These are phyloP conservation scores for Lepisosteus osseus DNA, from an alignment of 2,113 vertebrate species.

Conservation along the genomic window DNA sequence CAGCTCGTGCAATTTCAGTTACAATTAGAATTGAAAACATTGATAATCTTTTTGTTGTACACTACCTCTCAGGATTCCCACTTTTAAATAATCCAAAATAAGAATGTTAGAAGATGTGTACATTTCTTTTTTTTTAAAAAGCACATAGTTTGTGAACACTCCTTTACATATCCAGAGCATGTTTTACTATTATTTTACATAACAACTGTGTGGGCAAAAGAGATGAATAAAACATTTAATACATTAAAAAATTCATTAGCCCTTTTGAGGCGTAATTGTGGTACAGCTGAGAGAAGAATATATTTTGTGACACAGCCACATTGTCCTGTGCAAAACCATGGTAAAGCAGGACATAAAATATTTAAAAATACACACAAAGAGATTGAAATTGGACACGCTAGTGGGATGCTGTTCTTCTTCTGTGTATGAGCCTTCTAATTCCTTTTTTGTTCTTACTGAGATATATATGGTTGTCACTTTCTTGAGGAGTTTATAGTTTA, in stretches of 20 bases:
- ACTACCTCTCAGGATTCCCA: no score
- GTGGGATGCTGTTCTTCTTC: constrained; percentile 19
- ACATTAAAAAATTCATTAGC: constrained; percentile 67
- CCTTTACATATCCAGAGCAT: constrained; percentile 22
- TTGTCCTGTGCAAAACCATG: constrained; percentile 28
- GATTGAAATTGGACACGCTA: constrained; percentile 9
- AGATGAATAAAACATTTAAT: constrained; percentile 71
- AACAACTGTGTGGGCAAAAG: constrained; percentile 40
- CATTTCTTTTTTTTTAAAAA: no score
- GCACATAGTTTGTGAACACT: no score
- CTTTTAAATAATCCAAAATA: not conserved
- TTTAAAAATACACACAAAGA: constrained; percentile 47
- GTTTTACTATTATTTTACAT: constrained; percentile 36
- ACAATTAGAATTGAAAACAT: constrained; percentile 20
- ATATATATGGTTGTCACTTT: not conserved
- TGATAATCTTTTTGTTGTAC: constrained; percentile 19
- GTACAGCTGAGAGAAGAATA: constrained; percentile 38
- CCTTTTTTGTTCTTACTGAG: not conserved
- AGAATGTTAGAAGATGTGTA: no score
- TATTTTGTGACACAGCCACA: constrained; percentile 24
- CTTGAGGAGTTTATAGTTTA: constrained; percentile 2
- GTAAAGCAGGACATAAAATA: constrained; percentile 51
- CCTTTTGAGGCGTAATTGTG: constrained; percentile 64
- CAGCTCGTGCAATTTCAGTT: not conserved
- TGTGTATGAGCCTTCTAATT: not conserved